These are phyloP conservation scores for Babylonia areolata DNA, from an alignment of 1,140 invertebrate species.

Conservation along the genomic window DNA sequence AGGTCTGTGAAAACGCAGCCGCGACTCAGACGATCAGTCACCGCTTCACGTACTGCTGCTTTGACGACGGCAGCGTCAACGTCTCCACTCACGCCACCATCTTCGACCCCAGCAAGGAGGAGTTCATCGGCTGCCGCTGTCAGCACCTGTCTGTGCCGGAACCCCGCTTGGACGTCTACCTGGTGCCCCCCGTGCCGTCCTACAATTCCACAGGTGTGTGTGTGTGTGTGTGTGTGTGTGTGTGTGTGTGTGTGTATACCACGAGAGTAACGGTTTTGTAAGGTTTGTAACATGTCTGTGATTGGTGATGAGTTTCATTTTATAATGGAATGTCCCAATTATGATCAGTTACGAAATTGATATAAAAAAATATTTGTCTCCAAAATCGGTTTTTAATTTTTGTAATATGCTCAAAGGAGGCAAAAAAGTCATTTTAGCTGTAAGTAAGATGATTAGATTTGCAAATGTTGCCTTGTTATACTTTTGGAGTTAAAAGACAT, in stretches of 20 bases:
- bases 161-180: not conserved
- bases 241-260: not conserved
- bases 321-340: no score
- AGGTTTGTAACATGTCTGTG: no score
- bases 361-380: no score
- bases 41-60: not conserved
- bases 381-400: no score
- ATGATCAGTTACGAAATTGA: no score
- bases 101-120: not conserved
- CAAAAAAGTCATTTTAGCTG: no score
- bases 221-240: not conserved
- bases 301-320: no score
- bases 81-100: not conserved
- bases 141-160: not conserved
- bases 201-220: not conserved
- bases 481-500: no score
- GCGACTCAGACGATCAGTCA: not conserved
- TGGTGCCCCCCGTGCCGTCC: not conserved
- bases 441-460: no score
- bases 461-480: no score
- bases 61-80: not conserved
- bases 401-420: no score
- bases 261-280: no score
- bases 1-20: not conserved
- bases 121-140: conserved; percentile 18